These are phyloP conservation scores for Apocrypta bakeri DNA, from an alignment of 1,140 invertebrate genomes.

Conservation along the genomic window DNA sequence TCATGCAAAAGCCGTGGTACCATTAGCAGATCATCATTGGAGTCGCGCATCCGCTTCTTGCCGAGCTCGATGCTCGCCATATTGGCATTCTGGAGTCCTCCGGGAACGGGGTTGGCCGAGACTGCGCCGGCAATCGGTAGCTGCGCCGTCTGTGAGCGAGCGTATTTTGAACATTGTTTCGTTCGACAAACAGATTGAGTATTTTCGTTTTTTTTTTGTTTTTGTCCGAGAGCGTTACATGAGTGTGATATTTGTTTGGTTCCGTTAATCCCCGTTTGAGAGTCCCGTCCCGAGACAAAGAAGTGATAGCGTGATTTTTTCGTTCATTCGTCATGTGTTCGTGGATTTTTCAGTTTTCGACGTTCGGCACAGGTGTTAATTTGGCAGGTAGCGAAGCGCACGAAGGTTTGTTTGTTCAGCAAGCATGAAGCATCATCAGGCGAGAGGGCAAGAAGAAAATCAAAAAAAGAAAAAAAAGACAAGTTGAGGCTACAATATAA, in stretches of 20 bases:
- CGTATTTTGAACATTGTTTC: conserved; percentile 34
- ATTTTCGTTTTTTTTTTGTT: conserved; percentile 25
- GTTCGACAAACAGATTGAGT: conserved; percentile 45
- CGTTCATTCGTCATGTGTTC: conserved; percentile 54
- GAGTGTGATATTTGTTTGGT: conserved; percentile 36
- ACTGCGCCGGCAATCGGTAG: conserved; percentile 71
- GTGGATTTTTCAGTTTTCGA: conserved; percentile 50
- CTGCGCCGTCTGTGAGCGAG: conserved; percentile 66
- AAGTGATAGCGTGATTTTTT: conserved; percentile 47
- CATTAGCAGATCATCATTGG: conserved; percentile 92
- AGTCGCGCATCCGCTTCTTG: conserved; percentile 90
- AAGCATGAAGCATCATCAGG: conserved; percentile 77
- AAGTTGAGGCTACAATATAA: conserved; percentile 70
- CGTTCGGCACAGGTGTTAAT: conserved; percentile 71
- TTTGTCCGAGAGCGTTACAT: conserved; percentile 31
- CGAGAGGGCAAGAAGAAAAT: conserved; percentile 76
- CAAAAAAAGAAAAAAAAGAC: conserved; percentile 75
- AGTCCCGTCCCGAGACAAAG: conserved; percentile 44
- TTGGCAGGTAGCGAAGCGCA: conserved; percentile 75
- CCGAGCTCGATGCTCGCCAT: conserved; percentile 81
- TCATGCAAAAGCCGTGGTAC: conserved; percentile 85
- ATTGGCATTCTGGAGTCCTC: conserved; percentile 77
- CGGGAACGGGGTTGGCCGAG: conserved; percentile 69
- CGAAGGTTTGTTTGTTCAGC: conserved; percentile 72
- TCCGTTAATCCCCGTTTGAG: conserved; percentile 49